Base-by-base conservation (phyloP, 2,797 vertebrate species). In the Nyctalus aviator region DNA sequence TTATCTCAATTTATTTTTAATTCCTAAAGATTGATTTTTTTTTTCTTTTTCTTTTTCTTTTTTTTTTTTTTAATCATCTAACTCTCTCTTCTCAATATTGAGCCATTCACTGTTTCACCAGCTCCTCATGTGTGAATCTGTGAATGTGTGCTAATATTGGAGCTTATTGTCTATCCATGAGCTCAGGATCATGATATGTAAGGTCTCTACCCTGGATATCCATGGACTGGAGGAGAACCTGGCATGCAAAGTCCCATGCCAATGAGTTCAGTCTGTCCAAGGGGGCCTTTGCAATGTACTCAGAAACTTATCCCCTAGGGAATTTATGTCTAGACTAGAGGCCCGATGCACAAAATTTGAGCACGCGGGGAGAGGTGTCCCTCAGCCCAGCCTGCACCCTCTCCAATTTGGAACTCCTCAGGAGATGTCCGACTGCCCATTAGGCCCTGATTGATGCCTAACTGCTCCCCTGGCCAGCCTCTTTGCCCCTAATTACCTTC, bases 41-140 rank as follows among this genome's bases (percentile, higher is more conserved):
- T 71, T 25, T 78, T 78, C 77, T 46, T 81, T 59, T 88, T 94
- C 50, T 79, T 88, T 94, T 50, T 79, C 71, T 88, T 94, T 50
- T 79, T 76, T 25, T 78, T 78, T 87, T 46, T 81, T 59, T 59
- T 2, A 85, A 55, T 68, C 12, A 72, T 93, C 91, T 41, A 90
- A 37, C 68, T 85, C n/a, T 87, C 21, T 85, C 27, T 46, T 68
- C 17, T 82, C 66, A 77, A 15, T 12, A 71, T 37, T 68, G 53
- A 84, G 25, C n/a, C 62, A n/a, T 88, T 87, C 18, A 18, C 9
- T 59, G 2, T 79, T 66, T 72, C 25, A 84, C 50, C 20, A 81
- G 27, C 17, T 84, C 53, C 41, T 88, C 17, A 0, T 30, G 68
- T 94, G 35, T 84, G 32, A 73, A 89, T 93, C 68, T 92, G 27